Evolutionary conservation across 1,140 invertebrate genomes (phyloP), one percentile per base, ranked within the genome.

Genomic region (Oncopodura yosiiana): DNA sequence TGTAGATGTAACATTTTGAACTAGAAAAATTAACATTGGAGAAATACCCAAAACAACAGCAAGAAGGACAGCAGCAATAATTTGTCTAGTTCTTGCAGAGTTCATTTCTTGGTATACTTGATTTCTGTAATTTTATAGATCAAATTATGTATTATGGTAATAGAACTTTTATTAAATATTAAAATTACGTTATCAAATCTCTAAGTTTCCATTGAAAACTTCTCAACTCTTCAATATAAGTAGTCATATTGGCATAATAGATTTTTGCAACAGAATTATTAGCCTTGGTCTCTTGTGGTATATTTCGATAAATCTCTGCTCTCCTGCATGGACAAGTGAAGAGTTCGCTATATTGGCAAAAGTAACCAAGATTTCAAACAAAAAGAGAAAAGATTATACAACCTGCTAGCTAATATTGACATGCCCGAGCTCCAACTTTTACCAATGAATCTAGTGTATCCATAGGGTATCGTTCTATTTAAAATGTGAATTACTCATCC

Each of bases 11-110:
- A 73, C 71, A 49, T 77, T 73, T 27, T 68, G 60, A 2, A 78
- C 67, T 2, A 78, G 64, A 21, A 74, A 55, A 8, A 78, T 70
- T 23, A 78, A 71, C 12, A 76, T 61, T 0, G 76, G 76, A 0
- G 74, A 73, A 5, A 75, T 71, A 12, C 73, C 49, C 3, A 78
- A 60, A 4, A 77, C 74, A 0, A 75, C 30, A 1, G 67, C 61
- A 0, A 78, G 64, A 4, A 78, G 62, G 0, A 61, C 65, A 1
- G 74, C 68, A 0, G 74, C 71, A 3, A 74, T 62, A 0, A 60
- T 66, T 14, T 75, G 69, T 8, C 65, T 42, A 16, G 49, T 24
- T 36, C 49, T 55, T 16, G 69, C 67, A 36, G 43, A 11, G 23
- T 36, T 32, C 11, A 69, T 63, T 42, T 70, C 68, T 9, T 53